Evolutionary conservation across 2,888 invertebrate species (phyloP).

Genomic region (Drosophila borealis): DNA sequence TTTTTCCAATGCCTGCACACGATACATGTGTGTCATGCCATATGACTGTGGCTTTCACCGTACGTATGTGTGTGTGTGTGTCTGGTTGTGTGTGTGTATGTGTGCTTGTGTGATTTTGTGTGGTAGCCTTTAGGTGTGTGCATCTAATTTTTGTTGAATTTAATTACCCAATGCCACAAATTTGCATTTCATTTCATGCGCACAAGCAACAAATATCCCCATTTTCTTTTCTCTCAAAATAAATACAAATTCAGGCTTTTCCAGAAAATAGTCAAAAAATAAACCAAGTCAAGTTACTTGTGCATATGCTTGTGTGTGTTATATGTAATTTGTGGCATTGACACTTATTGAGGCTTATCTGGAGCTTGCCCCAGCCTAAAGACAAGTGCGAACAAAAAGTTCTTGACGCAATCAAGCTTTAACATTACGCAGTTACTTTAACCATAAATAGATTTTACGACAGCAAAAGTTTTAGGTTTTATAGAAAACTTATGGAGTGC

Average conservation of each 20-base stretch:
- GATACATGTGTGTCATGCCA: constrained; percentile 13
- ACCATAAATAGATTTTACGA: background rate
- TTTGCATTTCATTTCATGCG: constrained; percentile 39
- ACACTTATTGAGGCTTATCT: constrained; percentile 11
- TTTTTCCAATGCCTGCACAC: constrained; percentile 45
- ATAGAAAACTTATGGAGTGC: background rate
- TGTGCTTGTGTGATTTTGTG: constrained; percentile 2
- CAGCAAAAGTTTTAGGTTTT: too few relatives aligned
- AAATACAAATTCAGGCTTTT: constrained; percentile 3
- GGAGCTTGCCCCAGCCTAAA: background rate
- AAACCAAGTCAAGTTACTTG: background rate
- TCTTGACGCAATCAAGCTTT: background rate
- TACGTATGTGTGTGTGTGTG: background rate
- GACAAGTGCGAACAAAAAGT: background rate
- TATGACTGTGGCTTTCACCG: constrained; percentile 2
- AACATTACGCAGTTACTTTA: background rate
- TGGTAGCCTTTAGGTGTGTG: constrained; percentile 23
- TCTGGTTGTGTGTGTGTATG: background rate
- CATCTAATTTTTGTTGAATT: constrained; percentile 54
- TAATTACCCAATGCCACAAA: constrained; percentile 61
- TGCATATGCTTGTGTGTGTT: constrained; percentile 2
- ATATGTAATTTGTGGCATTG: constrained; percentile 34
- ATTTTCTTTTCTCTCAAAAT: constrained; percentile 1
- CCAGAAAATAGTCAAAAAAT: constrained; percentile 6
- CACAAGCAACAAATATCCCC: constrained; percentile 26